Evolutionary conservation across 2,888 invertebrate species (phyloP).

Genomic region (Phyto melanocephala): DNA sequence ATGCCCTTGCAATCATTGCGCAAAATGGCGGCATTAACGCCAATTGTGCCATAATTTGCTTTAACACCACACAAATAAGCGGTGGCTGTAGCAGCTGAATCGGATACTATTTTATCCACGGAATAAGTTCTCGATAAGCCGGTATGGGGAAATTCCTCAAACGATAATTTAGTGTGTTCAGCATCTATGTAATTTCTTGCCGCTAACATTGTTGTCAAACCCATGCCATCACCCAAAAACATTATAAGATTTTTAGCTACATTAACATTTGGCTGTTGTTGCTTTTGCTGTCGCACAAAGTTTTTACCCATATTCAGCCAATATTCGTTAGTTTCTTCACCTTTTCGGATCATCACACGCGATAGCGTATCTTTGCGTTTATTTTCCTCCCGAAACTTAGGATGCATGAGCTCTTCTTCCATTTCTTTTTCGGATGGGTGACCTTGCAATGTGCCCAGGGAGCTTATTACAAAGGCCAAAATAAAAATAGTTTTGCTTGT

Average conservation of each 20-base stretch:
- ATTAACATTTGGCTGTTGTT: slow-evolving; percentile 43
- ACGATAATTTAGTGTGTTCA: slow-evolving; percentile 85
- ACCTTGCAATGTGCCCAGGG: background rate
- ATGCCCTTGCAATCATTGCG: slow-evolving; percentile 84
- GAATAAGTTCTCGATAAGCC: slow-evolving; percentile 88
- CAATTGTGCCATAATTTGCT: slow-evolving; percentile 87
- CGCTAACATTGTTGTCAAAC: slow-evolving; percentile 88
- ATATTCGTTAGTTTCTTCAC: slow-evolving; percentile 55
- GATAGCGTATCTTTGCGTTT: background rate
- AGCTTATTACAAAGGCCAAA: background rate
- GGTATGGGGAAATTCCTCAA: slow-evolving; percentile 87
- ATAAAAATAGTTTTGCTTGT: background rate
- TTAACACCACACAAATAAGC: slow-evolving; percentile 85
- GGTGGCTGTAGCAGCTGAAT: slow-evolving; percentile 64
- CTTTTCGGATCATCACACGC: background rate
- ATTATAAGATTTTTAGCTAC: slow-evolving; percentile 87
- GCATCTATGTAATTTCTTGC: slow-evolving; percentile 87
- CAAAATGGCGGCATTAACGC: slow-evolving; percentile 84
- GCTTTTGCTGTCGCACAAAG: slow-evolving; percentile 45
- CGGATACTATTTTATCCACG: slow-evolving; percentile 85
- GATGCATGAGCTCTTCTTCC: slow-evolving; percentile 61
- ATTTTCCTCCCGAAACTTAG: slow-evolving; percentile 21
- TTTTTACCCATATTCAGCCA: slow-evolving; percentile 63
- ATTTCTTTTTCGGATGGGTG: background rate
- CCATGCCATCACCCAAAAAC: slow-evolving; percentile 94